Base-by-base conservation (phyloP, 2,113 vertebrate species). In the Naja naja region DNA sequence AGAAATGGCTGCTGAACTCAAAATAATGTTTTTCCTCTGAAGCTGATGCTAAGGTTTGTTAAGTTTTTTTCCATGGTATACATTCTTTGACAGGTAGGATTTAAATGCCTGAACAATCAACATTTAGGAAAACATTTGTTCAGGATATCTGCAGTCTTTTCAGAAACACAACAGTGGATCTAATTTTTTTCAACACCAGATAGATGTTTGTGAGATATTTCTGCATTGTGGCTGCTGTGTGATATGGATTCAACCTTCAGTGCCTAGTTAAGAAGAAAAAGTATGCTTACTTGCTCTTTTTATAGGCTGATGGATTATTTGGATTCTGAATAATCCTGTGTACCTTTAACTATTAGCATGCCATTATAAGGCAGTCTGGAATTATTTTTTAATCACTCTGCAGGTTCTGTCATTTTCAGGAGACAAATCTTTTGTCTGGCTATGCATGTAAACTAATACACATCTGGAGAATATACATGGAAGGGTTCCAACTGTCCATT, bases 401-500 rank as follows among this genome's bases (percentile, higher is more conserved):
- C 22, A 94, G 27, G 55, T 94, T 3, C 3, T 92, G 0, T 39
- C 45, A 89, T 47, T 95, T 45, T 60, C 93, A 25, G 92, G 90
- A 95, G 2, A 7, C 85, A 88, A 11, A 89, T 91, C 85, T 95
- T 94, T 94, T 95, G 87, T 93, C 89, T 96, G 88, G 30, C n/a
- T 96, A 27, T 0, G 0, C 53, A 91, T 30, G 95, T 95, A 94
- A 91, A 18, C 91, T 89, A 94, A 87, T 91, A n/a, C 9, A 69
- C 90, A 93, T 93, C 53, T 95, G 81, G 49, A 95, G 96, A 95
- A 93, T 89, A 91, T 85, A 93, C 16, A 85, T 92, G 91, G 91
- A 96, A 92, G 90, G 49, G 60, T 94, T 95, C 69, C 95, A 96
- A 43, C 3, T 93, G 93, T 25, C 45, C 93, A 95, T 95, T 96